Evolutionary conservation across 2,888 invertebrate genomes (phyloP).

Genomic region (Euzophera pinguis): DNA sequence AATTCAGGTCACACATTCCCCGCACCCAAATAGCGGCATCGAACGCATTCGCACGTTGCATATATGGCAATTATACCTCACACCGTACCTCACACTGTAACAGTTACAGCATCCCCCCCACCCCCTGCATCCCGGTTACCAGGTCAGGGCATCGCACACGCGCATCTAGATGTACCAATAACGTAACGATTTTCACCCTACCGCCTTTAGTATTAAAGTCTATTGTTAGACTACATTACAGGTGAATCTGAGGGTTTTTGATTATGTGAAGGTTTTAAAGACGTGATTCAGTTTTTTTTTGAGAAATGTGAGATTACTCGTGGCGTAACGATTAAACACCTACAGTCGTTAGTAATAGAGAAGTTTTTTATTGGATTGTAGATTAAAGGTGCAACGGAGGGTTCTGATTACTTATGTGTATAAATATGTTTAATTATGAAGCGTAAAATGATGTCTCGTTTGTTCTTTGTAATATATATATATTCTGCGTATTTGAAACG

Average conservation of each 20-base stretch:
- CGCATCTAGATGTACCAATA: background rate
- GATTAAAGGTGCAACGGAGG: too few relatives aligned
- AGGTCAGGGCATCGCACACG: slow-evolving; percentile 7
- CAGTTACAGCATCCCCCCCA: slow-evolving; percentile 1
- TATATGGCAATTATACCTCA: background rate
- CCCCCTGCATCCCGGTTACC: slow-evolving; percentile 2
- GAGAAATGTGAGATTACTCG: too few relatives aligned
- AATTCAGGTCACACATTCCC: background rate
- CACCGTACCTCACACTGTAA: too few relatives aligned
- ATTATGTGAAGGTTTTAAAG: background rate
- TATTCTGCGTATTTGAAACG: too few relatives aligned
- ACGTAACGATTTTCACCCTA: background rate
- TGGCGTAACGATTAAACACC: too few relatives aligned
- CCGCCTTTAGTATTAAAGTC: background rate
- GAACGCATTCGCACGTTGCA: background rate
- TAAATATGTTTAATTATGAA: too few relatives aligned
- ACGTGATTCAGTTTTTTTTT: too few relatives aligned
- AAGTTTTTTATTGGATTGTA: too few relatives aligned
- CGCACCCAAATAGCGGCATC: background rate
- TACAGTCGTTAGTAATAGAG: too few relatives aligned
- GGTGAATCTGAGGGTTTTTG: background rate
- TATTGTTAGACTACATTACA: background rate
- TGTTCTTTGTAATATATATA: too few relatives aligned
- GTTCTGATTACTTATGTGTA: too few relatives aligned
- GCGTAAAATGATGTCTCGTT: too few relatives aligned